Conservation (phyloP, 2,888 invertebrate genomes). For the Therioaphis trifolii region DNA sequence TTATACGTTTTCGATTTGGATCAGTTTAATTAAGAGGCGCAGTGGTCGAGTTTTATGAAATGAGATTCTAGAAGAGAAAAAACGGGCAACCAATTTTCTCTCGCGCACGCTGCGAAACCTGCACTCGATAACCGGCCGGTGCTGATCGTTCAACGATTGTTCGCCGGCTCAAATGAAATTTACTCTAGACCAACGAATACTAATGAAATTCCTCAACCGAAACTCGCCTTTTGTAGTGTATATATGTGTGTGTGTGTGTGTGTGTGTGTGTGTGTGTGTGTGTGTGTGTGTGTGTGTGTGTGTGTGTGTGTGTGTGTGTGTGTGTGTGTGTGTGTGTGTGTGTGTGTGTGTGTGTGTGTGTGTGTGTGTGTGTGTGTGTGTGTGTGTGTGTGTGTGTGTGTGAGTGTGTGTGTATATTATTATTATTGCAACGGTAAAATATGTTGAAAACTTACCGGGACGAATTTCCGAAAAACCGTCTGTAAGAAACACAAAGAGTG, state of each 20-base stretch:
- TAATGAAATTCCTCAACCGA: conserved; percentile 28
- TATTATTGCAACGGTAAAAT: conserved; percentile 33
- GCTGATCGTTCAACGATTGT: conserved; percentile 42
- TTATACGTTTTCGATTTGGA: conserved; percentile 57
- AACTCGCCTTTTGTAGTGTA: conserved; percentile 35
- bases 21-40: conserved; percentile 57
- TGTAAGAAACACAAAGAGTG: not conserved
- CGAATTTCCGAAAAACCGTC: not conserved
- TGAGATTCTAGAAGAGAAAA: conserved; percentile 44
- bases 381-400: no score
- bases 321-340: no score
- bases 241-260: no score
- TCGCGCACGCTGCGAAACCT: conserved; percentile 13
- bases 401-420: not conserved
- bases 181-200: conserved; percentile 15
- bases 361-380: no score
- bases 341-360: no score
- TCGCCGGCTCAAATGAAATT: conserved; percentile 27
- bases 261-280: no score
- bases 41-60: conserved; percentile 55
- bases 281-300: no score
- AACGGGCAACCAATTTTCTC: conserved; percentile 34
- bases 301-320: no score
- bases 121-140: conserved; percentile 39
- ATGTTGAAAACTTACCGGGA: not conserved